Evolutionary conservation across 2,797 vertebrate species (phyloP).

Genomic region (Sebastes cheni): DNA sequence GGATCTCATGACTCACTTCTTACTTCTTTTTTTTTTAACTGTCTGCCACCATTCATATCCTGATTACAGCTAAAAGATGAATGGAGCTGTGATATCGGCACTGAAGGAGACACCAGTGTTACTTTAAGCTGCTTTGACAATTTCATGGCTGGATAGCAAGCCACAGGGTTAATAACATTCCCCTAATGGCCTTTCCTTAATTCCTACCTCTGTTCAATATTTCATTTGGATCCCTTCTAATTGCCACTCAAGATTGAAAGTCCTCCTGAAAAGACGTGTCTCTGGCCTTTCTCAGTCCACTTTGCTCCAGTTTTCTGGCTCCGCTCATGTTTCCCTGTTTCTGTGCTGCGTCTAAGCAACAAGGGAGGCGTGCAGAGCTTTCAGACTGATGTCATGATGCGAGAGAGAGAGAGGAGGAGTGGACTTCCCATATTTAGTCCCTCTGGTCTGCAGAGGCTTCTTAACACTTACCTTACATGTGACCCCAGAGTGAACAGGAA

Average conservation of each 20-base stretch:
- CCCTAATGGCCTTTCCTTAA: conserved; percentile 18
- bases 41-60: conserved; percentile 6
- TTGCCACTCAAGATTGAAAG: conserved; percentile 21
- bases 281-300: conserved; percentile 19
- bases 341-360: conserved; percentile 70
- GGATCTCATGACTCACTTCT: conserved; percentile 51
- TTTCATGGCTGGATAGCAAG: conserved; percentile 4
- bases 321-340: conserved; percentile 69
- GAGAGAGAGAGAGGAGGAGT: conserved; percentile 34
- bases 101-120: not conserved
- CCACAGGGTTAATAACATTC: conserved; percentile 15
- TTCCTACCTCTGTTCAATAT: conserved; percentile 38
- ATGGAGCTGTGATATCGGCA: not conserved
- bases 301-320: conserved; percentile 44
- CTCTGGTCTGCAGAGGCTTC: conserved; percentile 24
- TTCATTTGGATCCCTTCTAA: conserved; percentile 44
- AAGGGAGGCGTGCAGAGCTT: conserved; percentile 46
- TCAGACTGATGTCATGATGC: conserved; percentile 71
- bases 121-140: conserved; percentile 1
- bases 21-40: conserved; percentile 38
- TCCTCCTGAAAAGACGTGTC: not conserved
- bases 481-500: conserved; percentile 48
- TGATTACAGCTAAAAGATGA: conserved; percentile 10
- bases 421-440: conserved; percentile 74
- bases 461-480: conserved; percentile 56